These are phyloP conservation scores for Drosophila pruinosa DNA, from an alignment of 1,140 invertebrate species.

Conservation along the genomic window DNA sequence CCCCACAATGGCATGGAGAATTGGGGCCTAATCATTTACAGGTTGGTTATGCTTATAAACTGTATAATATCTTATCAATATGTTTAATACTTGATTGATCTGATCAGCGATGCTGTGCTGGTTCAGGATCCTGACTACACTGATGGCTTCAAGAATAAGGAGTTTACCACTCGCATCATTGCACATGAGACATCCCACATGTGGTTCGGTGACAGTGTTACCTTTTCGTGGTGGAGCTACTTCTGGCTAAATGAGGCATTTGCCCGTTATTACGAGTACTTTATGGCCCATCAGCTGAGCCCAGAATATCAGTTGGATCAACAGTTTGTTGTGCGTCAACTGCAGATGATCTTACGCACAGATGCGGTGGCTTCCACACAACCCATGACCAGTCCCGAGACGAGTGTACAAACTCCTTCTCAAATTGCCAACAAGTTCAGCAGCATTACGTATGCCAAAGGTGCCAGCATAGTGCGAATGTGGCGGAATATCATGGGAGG, in stretches of 20 bases:
- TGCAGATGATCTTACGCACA: slow-evolving; percentile 86
- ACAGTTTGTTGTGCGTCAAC: slow-evolving; percentile 86
- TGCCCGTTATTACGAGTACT: slow-evolving; percentile 88
- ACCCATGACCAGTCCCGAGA: slow-evolving; percentile 83
- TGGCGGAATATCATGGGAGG: slow-evolving; percentile 87
- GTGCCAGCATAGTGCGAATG: slow-evolving; percentile 90
- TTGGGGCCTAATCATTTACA: slow-evolving; percentile 90
- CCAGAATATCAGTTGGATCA: slow-evolving; percentile 83
- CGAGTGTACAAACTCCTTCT: slow-evolving; percentile 79
- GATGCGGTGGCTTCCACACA: slow-evolving; percentile 87
- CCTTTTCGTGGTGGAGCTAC: slow-evolving; percentile 87
- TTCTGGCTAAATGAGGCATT: slow-evolving; percentile 89
- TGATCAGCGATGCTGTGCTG: slow-evolving; percentile 54
- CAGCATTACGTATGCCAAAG: slow-evolving; percentile 86
- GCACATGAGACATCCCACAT: slow-evolving; percentile 87
- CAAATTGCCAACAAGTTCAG: slow-evolving; percentile 85
- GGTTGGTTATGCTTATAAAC: slow-evolving; percentile 22
- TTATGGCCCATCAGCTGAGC: slow-evolving; percentile 68
- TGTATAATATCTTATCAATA: not conserved
- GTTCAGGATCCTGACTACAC: slow-evolving; percentile 49
- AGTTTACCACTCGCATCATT: slow-evolving; percentile 84
- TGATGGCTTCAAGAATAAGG: slow-evolving; percentile 70
- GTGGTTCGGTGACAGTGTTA: slow-evolving; percentile 89
- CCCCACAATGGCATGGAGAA: slow-evolving; percentile 92
- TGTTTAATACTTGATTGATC: not conserved